These are phyloP conservation scores for Variabilichromis moorii DNA, from an alignment of 2,113 vertebrate genomes.

Conservation along the genomic window DNA sequence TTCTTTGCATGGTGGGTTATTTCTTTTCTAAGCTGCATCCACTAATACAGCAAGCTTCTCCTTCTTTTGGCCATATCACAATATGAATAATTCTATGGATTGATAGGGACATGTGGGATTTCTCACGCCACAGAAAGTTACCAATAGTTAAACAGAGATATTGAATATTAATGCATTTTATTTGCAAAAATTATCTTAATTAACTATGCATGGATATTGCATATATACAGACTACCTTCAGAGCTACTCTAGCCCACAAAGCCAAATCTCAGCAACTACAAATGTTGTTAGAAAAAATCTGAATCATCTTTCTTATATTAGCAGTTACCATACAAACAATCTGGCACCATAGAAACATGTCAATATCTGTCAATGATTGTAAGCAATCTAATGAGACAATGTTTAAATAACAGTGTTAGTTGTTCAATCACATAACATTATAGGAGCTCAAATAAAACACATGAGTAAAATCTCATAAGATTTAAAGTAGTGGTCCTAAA, in stretches of 20 bases:
- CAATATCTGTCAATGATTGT: background rate
- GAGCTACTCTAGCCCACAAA: background rate
- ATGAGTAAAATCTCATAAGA: background rate
- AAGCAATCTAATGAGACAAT: background rate
- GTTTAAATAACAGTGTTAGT: background rate
- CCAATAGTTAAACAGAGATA: background rate
- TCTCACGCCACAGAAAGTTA: background rate
- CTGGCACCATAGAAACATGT: background rate
- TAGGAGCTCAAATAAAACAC: background rate
- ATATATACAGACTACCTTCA: background rate
- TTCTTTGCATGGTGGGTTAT: conserved; percentile 62
- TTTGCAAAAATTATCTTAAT: background rate
- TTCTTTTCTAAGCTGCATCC: conserved; percentile 12
- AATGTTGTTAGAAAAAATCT: background rate
- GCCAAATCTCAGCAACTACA: background rate
- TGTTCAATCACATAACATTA: background rate
- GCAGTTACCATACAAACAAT: background rate
- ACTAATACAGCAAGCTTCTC: background rate
- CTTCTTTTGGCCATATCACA: background rate
- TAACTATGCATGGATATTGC: background rate
- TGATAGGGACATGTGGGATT: background rate
- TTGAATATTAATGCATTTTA: background rate
- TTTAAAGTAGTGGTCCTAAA: background rate
- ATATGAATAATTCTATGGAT: conserved; percentile 3
- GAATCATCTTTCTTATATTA: background rate